Base-by-base conservation (phyloP, 2,888 invertebrate genomes). In the Acanthopleura granulata region DNA sequence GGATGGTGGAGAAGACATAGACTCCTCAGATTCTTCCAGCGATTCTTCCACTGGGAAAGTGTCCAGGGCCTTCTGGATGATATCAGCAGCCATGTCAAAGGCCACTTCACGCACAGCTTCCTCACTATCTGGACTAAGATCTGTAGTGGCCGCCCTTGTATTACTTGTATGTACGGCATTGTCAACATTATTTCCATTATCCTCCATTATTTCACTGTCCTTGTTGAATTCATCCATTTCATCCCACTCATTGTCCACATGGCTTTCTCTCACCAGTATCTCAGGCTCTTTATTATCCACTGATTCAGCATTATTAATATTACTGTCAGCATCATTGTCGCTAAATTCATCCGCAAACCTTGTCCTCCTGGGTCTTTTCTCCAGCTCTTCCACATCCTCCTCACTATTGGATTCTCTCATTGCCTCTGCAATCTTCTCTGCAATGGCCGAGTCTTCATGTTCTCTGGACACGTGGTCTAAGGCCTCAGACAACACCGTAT, bases 1-100 rank as follows among this genome's bases (percentile, higher is more conserved):
- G 66, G 66, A 66, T 6, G 66, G 29, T 22, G 29, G 6, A 9
- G 49, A 22, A 14, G 71, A 71, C 49, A 40, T 6, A 9, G 30
- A n/a, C 4, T 22, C 18, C n/a, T 25, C 40, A 71, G n/a, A 11
- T 69, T 69, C 30, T 25, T 22, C 16, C 1, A 27, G 4, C 27
- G 14, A 3, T 27, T 25, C 25, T 30, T 72, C 49, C 51, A 29
- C 57, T 77, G 83, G 76, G 72, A 84, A 86, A 11, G 77, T 79
- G 27, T 86, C 85, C 62, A 88, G 74, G n/a, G 85, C 87, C 27
- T 80, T 78, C 62, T 84, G 79, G 57, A 87, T 85, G 22, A 87
- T 77, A n/a, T 87, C 85, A 49, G 77, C 80, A 40, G 86, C 82
- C 22, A 86, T 50, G 27, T 82, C 78, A 75, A 77, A 81, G 12